These are phyloP conservation scores for Circaetus cinerascens DNA, from an alignment of 2,113 vertebrate genomes.

Conservation along the genomic window DNA sequence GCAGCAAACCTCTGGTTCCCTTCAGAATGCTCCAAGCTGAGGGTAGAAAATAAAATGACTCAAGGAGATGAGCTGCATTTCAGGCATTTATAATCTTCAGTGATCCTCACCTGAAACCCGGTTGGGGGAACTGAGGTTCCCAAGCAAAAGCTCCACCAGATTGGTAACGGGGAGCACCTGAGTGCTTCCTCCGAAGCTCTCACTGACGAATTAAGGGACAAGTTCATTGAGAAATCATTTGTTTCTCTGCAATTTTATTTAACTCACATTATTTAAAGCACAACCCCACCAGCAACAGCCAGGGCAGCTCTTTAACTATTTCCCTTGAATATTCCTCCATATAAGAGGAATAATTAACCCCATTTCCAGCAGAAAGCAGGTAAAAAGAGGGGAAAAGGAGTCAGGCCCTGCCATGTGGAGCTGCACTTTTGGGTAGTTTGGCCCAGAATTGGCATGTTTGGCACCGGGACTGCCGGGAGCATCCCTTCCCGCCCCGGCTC, in stretches of 20 bases:
- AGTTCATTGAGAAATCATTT: neutral
- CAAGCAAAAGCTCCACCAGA: neutral
- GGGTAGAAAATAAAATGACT: rapidly evolving
- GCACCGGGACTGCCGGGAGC: rapidly evolving
- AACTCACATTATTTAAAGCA: too few relatives aligned
- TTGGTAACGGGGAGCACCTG: neutral
- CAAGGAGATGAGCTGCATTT: neutral
- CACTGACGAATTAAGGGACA: neutral
- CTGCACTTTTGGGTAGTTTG: neutral
- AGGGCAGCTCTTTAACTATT: neutral
- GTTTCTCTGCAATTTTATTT: neutral
- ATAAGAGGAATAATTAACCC: neutral
- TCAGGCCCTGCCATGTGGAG: rapidly evolving
- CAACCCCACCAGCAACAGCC: neutral
- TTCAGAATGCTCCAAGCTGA: neutral
- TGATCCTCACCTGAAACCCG: rapidly evolving
- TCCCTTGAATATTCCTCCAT: neutral
- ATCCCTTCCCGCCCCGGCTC: neutral
- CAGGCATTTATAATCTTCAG: neutral
- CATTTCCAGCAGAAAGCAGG: neutral
- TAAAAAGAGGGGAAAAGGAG: rapidly evolving
- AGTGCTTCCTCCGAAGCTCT: rapidly evolving
- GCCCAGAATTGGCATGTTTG: neutral
- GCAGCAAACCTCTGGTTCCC: neutral
- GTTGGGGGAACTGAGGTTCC: rapidly evolving